Conservation (phyloP, 2,113 vertebrate genomes). For the Microcebus jonahi region DNA sequence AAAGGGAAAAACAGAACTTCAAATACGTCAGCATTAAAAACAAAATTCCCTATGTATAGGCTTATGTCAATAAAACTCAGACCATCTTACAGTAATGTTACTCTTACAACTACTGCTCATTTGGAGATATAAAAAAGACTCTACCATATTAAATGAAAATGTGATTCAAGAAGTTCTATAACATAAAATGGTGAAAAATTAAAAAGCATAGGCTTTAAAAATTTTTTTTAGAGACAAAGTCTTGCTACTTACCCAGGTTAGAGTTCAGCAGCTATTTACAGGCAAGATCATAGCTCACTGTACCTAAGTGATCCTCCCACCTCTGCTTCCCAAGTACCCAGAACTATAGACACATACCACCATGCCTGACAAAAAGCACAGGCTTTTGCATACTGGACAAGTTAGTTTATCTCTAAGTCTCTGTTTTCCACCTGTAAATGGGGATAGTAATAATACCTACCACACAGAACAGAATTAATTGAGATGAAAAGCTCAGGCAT, state of each 20-base stretch:
- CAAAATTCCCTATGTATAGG: background rate
- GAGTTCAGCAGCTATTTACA: no score
- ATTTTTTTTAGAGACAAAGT: no score
- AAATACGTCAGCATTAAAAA: slow-evolving; percentile 1
- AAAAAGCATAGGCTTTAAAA: background rate
- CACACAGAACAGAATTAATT: background rate
- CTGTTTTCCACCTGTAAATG: background rate
- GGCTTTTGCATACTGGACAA: background rate
- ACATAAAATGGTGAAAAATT: background rate
- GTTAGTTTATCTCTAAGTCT: background rate
- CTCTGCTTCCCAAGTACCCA: no score
- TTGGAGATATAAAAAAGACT: background rate
- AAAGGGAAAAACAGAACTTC: slow-evolving; percentile 33
- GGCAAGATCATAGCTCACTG: no score
- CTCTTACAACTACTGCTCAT: background rate
- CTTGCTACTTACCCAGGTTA: no score
- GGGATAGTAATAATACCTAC: background rate
- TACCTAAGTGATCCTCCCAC: no score
- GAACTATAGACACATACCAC: no score
- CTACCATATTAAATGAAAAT: background rate
- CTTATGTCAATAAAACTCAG: background rate
- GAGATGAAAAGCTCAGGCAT: background rate
- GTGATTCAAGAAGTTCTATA: background rate
- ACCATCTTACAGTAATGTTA: background rate
- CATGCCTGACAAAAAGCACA: background rate